A percentile compares a stretch with the other conserved stretches of the same genome.
Evolutionary conservation across 2,888 invertebrate species (phyloP).

Genomic region (Oasisia sp.): DNA sequence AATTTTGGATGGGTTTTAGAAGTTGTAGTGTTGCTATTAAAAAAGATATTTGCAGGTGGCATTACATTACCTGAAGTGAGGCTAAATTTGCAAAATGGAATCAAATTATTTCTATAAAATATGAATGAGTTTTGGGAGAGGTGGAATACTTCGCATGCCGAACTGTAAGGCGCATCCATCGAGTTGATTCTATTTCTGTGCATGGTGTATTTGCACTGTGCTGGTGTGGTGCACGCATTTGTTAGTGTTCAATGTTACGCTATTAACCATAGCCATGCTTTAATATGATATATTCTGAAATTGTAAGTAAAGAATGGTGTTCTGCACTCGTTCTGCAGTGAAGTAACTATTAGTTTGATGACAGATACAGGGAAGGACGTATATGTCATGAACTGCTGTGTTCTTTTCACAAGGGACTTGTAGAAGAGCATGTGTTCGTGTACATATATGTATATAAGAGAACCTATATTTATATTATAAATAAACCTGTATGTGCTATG

Average conservation of each 20-base stretch:
- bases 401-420: constrained; percentile 37
- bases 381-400: constrained; percentile 18
- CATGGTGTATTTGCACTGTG: neutral
- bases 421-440: constrained; percentile 30
- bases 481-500: neutral
- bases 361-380: neutral
- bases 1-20: neutral
- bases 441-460: constrained; percentile 19
- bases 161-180: no score
- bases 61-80: no score
- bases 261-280: neutral
- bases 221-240: neutral
- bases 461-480: constrained; percentile 3
- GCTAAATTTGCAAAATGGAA: no score
- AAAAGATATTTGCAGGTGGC: no score
- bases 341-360: neutral
- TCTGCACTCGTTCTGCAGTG: neutral
- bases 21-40: neutral
- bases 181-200: neutral
- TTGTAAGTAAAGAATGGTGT: neutral
- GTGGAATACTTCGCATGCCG: no score
- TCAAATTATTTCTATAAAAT: no score
- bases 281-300: neutral
- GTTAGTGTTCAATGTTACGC: neutral
- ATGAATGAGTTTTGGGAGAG: no score